Evolutionary conservation across 1,140 invertebrate species (phyloP).

Genomic region (Drosophila guanche): DNA sequence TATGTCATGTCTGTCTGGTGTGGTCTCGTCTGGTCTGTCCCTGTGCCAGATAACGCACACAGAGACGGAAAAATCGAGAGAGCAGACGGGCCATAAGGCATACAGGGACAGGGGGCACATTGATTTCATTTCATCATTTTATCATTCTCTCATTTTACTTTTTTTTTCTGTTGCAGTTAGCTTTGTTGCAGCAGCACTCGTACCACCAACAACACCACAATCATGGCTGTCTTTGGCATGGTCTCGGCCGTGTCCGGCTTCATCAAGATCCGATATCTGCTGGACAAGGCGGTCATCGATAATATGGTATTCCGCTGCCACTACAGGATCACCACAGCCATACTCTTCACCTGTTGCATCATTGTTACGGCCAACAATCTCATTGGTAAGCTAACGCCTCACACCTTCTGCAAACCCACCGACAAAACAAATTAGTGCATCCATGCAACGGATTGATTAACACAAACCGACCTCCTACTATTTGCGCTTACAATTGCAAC

Average conservation of each 20-base stretch:
- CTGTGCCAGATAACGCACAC: constrained; percentile 54
- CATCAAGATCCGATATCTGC: constrained; percentile 92
- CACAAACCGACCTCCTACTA: constrained; percentile 20
- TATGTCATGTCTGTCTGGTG: constrained; percentile 57
- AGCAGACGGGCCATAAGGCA: constrained; percentile 18
- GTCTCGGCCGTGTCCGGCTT: constrained; percentile 93
- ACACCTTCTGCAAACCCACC: not conserved
- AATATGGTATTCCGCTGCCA: constrained; percentile 95
- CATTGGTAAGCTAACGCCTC: constrained; percentile 88
- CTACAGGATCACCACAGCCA: constrained; percentile 94
- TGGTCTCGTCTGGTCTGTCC: too few species aligned
- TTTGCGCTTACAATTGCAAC: constrained; percentile 48
- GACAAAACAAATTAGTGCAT: constrained; percentile 48
- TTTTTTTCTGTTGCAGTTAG: constrained; percentile 41
- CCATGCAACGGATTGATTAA: constrained; percentile 51
- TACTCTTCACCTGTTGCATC: constrained; percentile 93
- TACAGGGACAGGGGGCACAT: constrained; percentile 22
- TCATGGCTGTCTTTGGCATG: constrained; percentile 92
- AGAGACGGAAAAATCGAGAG: too few species aligned
- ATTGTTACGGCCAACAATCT: constrained; percentile 94
- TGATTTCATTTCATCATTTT: constrained; percentile 7
- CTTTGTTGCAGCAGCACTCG: constrained; percentile 47
- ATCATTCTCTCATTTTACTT: not conserved
- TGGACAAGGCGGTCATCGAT: constrained; percentile 94
- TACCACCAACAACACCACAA: constrained; percentile 71